Evolutionary conservation across 2,888 invertebrate genomes (phyloP).

Genomic region (Mongoloraphidia duomilia): DNA sequence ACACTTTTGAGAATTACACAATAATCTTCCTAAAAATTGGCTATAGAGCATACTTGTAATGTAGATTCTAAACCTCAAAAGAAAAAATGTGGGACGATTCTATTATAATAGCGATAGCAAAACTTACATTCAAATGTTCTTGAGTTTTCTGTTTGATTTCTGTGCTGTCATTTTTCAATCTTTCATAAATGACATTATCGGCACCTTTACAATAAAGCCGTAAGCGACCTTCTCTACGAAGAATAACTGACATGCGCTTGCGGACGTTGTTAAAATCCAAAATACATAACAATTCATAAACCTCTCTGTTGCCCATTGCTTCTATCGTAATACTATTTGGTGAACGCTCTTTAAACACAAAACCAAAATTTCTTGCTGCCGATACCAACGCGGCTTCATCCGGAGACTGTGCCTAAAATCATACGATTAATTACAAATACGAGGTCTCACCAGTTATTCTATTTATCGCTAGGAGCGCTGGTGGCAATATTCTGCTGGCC

Average conservation of each 20-base stretch:
- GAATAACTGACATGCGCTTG: conserved; percentile 96
- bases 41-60: not conserved
- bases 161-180: conserved; percentile 62
- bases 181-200: conserved; percentile 94
- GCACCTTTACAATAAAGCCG: conserved; percentile 95
- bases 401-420: conserved; percentile 79
- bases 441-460: no score
- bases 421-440: no score
- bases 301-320: conserved; percentile 67
- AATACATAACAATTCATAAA: conserved; percentile 92
- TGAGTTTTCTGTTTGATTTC: conserved; percentile 71
- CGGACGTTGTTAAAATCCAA: conserved; percentile 98
- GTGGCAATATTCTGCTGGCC: no score
- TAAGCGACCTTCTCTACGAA: conserved; percentile 67
- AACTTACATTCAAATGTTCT: conserved; percentile 84
- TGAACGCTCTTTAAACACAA: conserved; percentile 87
- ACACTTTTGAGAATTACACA: not conserved
- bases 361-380: conserved; percentile 96
- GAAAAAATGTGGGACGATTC: no score
- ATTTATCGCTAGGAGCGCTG: no score
- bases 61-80: not conserved
- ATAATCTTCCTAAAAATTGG: not conserved
- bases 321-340: conserved; percentile 88
- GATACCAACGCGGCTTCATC: conserved; percentile 96
- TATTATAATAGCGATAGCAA: not conserved